phyloP scores from a whole-genome alignment of 2,113 vertebrate genomes.

The Alexandromys fortis region DNA sequence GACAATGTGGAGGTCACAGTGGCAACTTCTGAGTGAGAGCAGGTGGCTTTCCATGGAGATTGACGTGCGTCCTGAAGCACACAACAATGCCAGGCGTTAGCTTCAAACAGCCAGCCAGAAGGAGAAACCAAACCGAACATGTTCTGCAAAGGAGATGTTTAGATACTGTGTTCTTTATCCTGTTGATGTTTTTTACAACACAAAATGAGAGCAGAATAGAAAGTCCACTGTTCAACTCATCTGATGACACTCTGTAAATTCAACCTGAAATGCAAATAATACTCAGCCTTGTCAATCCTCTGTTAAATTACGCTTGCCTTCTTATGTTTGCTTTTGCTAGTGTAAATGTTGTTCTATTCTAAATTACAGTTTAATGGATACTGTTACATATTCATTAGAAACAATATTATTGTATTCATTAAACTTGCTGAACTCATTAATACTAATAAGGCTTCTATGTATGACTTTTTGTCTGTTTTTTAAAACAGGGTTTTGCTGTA shows the following conservation, averaged over 20 bases:
- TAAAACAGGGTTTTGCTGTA: no score
- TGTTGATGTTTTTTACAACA: neutral
- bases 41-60: neutral
- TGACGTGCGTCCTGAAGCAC: neutral
- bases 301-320: neutral
- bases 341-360: neutral
- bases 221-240: neutral
- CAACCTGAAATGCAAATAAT: neutral
- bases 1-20: neutral
- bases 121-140: no score
- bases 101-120: neutral
- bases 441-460: neutral
- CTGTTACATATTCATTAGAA: neutral
- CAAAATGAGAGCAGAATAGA: neutral
- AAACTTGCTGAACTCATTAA: neutral
- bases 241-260: neutral
- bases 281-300: neutral
- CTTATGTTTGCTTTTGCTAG: neutral
- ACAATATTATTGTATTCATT: neutral
- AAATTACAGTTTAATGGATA: slow-evolving; percentile 30
- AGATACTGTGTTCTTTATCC: neutral
- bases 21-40: neutral
- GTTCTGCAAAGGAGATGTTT: neutral
- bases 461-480: neutral
- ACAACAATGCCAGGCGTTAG: neutral